A percentile compares a stretch with the other conserved stretches of the same genome.
phyloP scores from a whole-genome alignment of 2,797 vertebrate genomes.

The Sitta carolinensis region DNA sequence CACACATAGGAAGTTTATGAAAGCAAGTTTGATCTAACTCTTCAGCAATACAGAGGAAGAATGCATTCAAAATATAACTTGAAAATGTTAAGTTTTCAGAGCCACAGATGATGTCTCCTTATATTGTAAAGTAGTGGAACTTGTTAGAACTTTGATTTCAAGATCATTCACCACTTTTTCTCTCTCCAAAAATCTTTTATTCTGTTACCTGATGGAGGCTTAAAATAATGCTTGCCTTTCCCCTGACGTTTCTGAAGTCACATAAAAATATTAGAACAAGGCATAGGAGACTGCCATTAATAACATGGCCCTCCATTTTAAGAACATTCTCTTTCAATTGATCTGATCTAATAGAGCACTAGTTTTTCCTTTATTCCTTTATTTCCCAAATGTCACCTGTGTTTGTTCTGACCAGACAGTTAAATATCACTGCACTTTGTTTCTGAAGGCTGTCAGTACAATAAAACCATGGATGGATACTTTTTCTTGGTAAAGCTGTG shows the following conservation, averaged over 20 bases:
- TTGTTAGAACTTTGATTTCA: background rate
- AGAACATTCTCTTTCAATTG: background rate
- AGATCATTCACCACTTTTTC: background rate
- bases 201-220: background rate
- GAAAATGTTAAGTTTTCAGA: background rate
- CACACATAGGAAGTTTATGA: conserved; percentile 28
- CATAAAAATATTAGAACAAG: background rate
- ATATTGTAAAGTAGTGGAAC: background rate
- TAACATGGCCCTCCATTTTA: background rate
- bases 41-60: background rate
- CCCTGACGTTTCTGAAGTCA: background rate
- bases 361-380: background rate
- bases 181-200: background rate
- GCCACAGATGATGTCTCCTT: background rate
- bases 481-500: background rate
- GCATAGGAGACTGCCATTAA: background rate
- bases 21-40: conserved; percentile 31
- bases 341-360: background rate
- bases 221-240: background rate
- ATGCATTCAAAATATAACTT: background rate
- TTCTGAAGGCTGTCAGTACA: background rate
- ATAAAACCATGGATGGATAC: background rate
- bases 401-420: background rate
- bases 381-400: background rate
- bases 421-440: background rate